These are phyloP conservation scores for Rhingia rostrata DNA, from an alignment of 2,888 invertebrate species.

Conservation along the genomic window DNA sequence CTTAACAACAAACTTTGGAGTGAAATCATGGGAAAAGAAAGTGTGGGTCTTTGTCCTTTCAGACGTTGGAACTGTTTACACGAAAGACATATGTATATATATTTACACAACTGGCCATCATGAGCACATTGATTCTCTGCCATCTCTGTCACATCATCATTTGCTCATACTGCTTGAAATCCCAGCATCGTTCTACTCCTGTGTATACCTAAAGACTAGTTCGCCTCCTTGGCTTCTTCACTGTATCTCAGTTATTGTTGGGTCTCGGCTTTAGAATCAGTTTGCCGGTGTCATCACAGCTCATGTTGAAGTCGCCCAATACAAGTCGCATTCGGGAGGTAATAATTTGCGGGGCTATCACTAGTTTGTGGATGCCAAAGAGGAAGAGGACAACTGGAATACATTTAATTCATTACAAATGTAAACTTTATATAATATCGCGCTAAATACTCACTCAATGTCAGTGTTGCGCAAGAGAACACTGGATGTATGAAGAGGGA, in stretches of 20 bases:
- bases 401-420: not conserved
- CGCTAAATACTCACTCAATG: slow-evolving; percentile 86
- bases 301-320: slow-evolving; percentile 98
- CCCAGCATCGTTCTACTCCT: slow-evolving; percentile 7
- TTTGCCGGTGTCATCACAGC: slow-evolving; percentile 98
- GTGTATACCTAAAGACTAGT: slow-evolving; percentile 65
- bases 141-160: not conserved
- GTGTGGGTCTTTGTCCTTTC: slow-evolving; percentile 2
- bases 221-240: slow-evolving; percentile 63
- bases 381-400: slow-evolving; percentile 91
- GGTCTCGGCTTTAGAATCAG: slow-evolving; percentile 96
- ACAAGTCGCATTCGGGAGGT: slow-evolving; percentile 95
- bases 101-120: slow-evolving; percentile 57
- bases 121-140: not conserved
- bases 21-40: slow-evolving; percentile 10
- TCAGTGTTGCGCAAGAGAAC: slow-evolving; percentile 93
- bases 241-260: slow-evolving; percentile 80
- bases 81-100: slow-evolving; percentile 48
- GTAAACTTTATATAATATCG: too few relatives aligned
- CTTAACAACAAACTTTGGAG: slow-evolving; percentile 56
- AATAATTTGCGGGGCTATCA: slow-evolving; percentile 97
- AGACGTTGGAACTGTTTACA: slow-evolving; percentile 8
- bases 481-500: slow-evolving; percentile 97
- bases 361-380: slow-evolving; percentile 96
- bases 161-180: slow-evolving; percentile 24